Evolutionary conservation across 2,888 invertebrate genomes (phyloP).

Genomic region (Stenchaetothrips biformis): DNA sequence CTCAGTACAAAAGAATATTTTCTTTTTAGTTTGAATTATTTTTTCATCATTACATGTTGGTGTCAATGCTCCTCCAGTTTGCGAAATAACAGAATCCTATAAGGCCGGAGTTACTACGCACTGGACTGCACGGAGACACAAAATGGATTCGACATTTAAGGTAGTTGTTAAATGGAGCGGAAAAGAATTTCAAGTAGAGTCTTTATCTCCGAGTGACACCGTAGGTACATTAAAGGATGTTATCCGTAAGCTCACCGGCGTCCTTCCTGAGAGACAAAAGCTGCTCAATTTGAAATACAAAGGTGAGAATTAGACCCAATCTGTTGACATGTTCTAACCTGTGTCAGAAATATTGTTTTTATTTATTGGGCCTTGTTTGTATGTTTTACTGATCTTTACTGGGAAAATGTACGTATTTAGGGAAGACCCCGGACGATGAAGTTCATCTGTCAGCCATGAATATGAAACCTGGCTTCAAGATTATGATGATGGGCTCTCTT

Average conservation of each 20-base stretch:
- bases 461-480: constrained; percentile 80
- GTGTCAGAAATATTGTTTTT: neutral
- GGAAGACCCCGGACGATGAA: constrained; percentile 78
- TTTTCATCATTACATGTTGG: no score
- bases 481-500: constrained; percentile 96
- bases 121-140: no score
- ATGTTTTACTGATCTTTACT: constrained; percentile 10
- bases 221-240: constrained; percentile 73
- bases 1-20: no score
- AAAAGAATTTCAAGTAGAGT: constrained; percentile 75
- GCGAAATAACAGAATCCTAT: no score
- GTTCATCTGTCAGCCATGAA: constrained; percentile 68
- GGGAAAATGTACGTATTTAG: constrained; percentile 48
- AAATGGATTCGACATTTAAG: constrained; percentile 33
- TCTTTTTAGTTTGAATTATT: no score
- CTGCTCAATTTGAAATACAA: constrained; percentile 86
- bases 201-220: constrained; percentile 70
- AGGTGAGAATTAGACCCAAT: constrained; percentile 55
- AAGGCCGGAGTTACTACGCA: no score
- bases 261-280: constrained; percentile 89
- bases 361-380: neutral
- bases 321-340: neutral
- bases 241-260: constrained; percentile 82
- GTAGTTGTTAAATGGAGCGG: constrained; percentile 90
- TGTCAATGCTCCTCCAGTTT: no score